Evolutionary conservation across 1,140 invertebrate genomes (phyloP), one percentile per base, ranked within the genome.

Genomic region (Portunus trituberculatus): DNA sequence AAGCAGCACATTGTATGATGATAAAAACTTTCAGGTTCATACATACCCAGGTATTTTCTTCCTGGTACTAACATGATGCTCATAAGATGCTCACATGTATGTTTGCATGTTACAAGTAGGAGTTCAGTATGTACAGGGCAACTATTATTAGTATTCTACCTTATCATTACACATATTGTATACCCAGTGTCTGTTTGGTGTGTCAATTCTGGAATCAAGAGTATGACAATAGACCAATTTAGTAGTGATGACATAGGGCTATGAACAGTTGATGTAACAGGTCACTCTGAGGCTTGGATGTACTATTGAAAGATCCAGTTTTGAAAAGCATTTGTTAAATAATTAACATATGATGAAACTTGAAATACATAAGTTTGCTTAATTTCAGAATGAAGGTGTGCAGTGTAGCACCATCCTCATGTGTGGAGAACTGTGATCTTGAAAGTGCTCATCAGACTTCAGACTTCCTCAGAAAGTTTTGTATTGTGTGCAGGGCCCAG

Each of bases 1-100:
- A 92, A 93, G 90, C 91, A 86, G 94, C 90, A 48, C 90, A 95
- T 91, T 94, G 93, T 83, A 90, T 89, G 93, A 94, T 92, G 16
- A 83, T 91, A 46, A 28, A 86, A 92, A 67, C 39, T 59, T 89
- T 89, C 48, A 93, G 90, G 94, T 92, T 93, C 91, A 88, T 95
- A 92, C 29, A 88, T 89, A 45, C 45, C 91, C 90, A 92, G 94
- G 94, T 92, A 92, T 90, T 90, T 95, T 83, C 94, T 87, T 92
- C 94, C 94, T 95, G 94, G 94, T 95, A 92, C 88, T 92, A 95
- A 93, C 91, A 95, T 92, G 91, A 95, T 89, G 94, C 94, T 95
- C 94, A 93, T 92, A 93, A 92, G 94, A 95, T 95, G 94, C 94
- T 95, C 84, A 92, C 93, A 46, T 95, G 76, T 92, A 76, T 95